Evolutionary conservation across 37 sponge, comb jelly and placozoan genomes (phyloP).

Genomic region (Crambe crambe): DNA sequence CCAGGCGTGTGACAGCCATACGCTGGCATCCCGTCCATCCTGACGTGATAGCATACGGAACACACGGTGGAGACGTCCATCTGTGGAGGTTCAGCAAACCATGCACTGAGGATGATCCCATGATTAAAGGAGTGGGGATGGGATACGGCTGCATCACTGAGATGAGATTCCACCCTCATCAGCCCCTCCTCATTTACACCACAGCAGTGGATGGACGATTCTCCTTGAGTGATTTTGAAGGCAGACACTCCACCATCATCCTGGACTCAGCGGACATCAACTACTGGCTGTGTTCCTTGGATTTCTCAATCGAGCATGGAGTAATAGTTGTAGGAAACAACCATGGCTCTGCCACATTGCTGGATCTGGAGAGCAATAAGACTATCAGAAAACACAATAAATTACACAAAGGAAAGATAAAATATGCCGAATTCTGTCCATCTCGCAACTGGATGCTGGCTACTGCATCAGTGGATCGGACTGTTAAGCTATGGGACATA

Average conservation of each 20-base stretch:
- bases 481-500: conserved; percentile 62
- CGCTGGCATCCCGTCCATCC: conserved; percentile 56
- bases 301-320: not conserved
- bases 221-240: conserved; percentile 46
- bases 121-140: conserved; percentile 52
- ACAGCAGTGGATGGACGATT: conserved; percentile 60
- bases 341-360: conserved; percentile 28
- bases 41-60: conserved; percentile 49
- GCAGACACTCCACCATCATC: conserved; percentile 40
- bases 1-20: conserved; percentile 43
- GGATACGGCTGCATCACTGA: conserved; percentile 65
- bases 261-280: conserved; percentile 41
- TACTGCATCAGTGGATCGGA: conserved; percentile 61
- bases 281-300: conserved; percentile 49
- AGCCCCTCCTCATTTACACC: conserved; percentile 49
- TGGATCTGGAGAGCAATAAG: conserved; percentile 23
- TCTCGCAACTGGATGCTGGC: conserved; percentile 27
- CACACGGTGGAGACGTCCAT: conserved; percentile 66
- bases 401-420: conserved; percentile 66
- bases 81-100: conserved; percentile 37
- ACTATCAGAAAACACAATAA: conserved; percentile 4
- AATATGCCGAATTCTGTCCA: conserved; percentile 63
- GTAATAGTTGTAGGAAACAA: conserved; percentile 55
- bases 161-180: conserved; percentile 48
- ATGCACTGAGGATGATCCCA: not conserved